Conservation (phyloP, 2,888 invertebrate species). For the Napeogenes inachia region DNA sequence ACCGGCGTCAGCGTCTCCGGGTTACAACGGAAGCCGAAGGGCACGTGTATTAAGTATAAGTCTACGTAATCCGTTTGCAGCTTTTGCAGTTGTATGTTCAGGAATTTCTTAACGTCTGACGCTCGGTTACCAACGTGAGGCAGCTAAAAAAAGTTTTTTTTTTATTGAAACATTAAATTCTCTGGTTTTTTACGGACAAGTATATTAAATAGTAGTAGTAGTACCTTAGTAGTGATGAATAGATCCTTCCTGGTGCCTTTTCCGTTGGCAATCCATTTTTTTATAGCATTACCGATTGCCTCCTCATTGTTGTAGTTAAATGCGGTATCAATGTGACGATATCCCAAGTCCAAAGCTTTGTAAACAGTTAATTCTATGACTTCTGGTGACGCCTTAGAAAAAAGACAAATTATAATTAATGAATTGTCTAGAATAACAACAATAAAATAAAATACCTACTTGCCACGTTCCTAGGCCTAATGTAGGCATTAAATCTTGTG, state of each 20-base stretch:
- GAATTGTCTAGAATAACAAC: background rate
- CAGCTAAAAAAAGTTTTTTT: constrained; percentile 65
- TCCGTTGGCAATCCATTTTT: constrained; percentile 80
- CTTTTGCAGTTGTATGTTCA: constrained; percentile 79
- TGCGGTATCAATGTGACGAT: constrained; percentile 88
- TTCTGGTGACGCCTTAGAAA: constrained; percentile 76
- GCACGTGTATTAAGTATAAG: constrained; percentile 87
- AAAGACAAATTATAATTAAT: constrained; percentile 18
- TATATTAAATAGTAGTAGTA: no score
- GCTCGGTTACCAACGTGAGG: constrained; percentile 83
- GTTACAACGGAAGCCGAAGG: constrained; percentile 81
- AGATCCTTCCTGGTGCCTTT: constrained; percentile 82
- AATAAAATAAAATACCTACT: constrained; percentile 51
- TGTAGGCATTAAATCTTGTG: constrained; percentile 80
- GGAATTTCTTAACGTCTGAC: constrained; percentile 80
- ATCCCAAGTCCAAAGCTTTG: constrained; percentile 82
- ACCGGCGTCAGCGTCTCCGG: constrained; percentile 74
- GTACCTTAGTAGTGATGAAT: constrained; percentile 89
- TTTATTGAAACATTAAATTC: no score
- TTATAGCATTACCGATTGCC: constrained; percentile 82
- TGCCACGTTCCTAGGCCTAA: constrained; percentile 86
- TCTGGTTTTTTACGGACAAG: background rate
- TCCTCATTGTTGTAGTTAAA: constrained; percentile 88
- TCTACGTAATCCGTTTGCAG: constrained; percentile 85
- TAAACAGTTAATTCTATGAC: constrained; percentile 80